phyloP scores from a whole-genome alignment of 2,888 invertebrate genomes.

The Parnassius apollo region DNA sequence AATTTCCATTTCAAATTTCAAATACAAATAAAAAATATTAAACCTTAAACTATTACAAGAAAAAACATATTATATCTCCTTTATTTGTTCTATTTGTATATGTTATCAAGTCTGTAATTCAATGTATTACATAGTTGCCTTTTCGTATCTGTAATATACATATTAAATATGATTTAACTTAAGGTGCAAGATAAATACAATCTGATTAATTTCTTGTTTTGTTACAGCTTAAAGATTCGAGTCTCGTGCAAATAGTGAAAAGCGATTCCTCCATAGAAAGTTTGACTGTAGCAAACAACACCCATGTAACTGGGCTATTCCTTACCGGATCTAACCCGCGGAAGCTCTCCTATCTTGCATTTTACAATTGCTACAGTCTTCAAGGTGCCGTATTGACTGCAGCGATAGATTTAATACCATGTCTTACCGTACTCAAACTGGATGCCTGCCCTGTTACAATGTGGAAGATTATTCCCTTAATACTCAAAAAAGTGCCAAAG shows the following conservation, averaged over 20 bases:
- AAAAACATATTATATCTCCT: too few relatives aligned
- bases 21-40: too few relatives aligned
- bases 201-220: conserved; percentile 1
- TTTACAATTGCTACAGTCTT: conserved; percentile 70
- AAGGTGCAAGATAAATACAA: too few relatives aligned
- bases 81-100: too few relatives aligned
- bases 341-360: conserved; percentile 52
- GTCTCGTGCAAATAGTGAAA: conserved; percentile 64
- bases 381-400: conserved; percentile 64
- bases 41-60: too few relatives aligned
- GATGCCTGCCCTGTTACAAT: conserved; percentile 61
- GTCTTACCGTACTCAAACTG: conserved; percentile 55
- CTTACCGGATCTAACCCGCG: conserved; percentile 55
- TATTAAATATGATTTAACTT: too few relatives aligned
- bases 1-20: too few relatives aligned
- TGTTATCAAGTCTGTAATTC: too few relatives aligned
- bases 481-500: conserved; percentile 57
- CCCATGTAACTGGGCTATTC: conserved; percentile 67
- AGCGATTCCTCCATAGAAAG: conserved; percentile 57
- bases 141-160: too few relatives aligned
- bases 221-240: conserved; percentile 67
- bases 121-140: too few relatives aligned
- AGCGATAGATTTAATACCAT: conserved; percentile 53
- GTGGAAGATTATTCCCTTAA: conserved; percentile 65
- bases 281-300: conserved; percentile 62